Percentiles rank a stretch among this genome's conserved stretches.
phyloP scores from a whole-genome alignment of 1,140 invertebrate species.

The Orussus abietinus region DNA sequence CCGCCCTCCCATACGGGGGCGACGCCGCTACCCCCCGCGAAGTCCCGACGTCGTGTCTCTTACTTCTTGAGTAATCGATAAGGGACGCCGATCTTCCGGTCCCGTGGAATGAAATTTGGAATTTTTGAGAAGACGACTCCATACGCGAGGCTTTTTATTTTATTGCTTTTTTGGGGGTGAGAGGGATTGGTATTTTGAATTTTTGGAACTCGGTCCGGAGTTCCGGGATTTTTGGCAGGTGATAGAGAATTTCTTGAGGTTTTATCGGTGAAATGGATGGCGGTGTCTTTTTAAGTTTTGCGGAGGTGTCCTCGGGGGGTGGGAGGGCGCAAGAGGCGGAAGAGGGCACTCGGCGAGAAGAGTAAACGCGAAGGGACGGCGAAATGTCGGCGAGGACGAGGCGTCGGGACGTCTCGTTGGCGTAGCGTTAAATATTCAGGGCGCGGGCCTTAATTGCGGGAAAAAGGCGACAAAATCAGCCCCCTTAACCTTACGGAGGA shows the following conservation, averaged over 20 bases:
- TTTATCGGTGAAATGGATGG: neutral
- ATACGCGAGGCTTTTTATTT: too few relatives aligned
- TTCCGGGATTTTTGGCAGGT: too few relatives aligned
- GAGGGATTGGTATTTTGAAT: too few relatives aligned
- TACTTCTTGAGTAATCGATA: too few relatives aligned
- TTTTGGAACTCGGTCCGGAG: too few relatives aligned
- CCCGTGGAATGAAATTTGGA: too few relatives aligned
- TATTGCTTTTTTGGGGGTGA: too few relatives aligned
- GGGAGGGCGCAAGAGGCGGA: constrained; percentile 2
- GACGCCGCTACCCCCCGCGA: constrained; percentile 15
- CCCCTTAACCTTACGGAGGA: too few relatives aligned
- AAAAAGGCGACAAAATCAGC: constrained; percentile 15
- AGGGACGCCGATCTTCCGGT: too few relatives aligned
- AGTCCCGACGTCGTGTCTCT: constrained; percentile 16
- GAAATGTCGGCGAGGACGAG: neutral
- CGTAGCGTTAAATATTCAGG: constrained; percentile 23
- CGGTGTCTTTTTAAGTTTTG: neutral
- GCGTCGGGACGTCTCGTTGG: constrained; percentile 9
- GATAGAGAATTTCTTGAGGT: constrained; percentile 2
- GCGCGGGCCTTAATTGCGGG: constrained; percentile 20
- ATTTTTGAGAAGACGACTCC: too few relatives aligned
- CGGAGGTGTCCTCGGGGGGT: constrained; percentile 4
- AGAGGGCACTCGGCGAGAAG: constrained; percentile 1
- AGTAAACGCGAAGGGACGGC: neutral
- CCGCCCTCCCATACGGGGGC: constrained; percentile 31